A percentile compares a stretch with the other conserved stretches of the same genome.
Evolutionary conservation across 2,113 vertebrate genomes (phyloP).

Genomic region (Carassius auratus): DNA sequence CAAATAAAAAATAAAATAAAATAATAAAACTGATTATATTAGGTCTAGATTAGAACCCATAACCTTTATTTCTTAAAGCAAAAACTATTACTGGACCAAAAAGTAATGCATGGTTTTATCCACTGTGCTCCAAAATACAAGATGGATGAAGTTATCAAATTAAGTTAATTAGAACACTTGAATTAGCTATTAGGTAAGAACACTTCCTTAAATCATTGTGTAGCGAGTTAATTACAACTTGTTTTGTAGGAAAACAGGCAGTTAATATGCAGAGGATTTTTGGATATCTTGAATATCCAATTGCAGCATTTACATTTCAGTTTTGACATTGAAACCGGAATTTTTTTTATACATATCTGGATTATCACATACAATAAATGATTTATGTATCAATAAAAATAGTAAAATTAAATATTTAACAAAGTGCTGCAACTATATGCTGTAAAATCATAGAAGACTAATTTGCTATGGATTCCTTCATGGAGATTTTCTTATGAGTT

Average conservation of each 20-base stretch:
- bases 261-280: background rate
- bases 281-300: background rate
- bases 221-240: background rate
- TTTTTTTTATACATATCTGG: background rate
- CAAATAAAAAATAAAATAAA: background rate
- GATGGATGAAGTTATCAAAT: background rate
- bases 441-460: background rate
- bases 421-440: background rate
- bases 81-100: background rate
- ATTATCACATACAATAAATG: background rate
- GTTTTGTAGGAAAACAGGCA: background rate
- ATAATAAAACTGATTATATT: too few relatives aligned
- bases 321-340: background rate
- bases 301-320: background rate
- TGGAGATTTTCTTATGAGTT: too few relatives aligned
- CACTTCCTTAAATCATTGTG: background rate
- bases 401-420: background rate
- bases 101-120: background rate
- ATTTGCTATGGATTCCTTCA: background rate
- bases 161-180: background rate
- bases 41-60: background rate
- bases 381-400: background rate
- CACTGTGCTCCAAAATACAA: background rate
- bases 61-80: background rate
- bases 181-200: background rate